These are phyloP conservation scores for Phthorimaea operculella DNA, from an alignment of 1,140 invertebrate genomes.

Conservation along the genomic window DNA sequence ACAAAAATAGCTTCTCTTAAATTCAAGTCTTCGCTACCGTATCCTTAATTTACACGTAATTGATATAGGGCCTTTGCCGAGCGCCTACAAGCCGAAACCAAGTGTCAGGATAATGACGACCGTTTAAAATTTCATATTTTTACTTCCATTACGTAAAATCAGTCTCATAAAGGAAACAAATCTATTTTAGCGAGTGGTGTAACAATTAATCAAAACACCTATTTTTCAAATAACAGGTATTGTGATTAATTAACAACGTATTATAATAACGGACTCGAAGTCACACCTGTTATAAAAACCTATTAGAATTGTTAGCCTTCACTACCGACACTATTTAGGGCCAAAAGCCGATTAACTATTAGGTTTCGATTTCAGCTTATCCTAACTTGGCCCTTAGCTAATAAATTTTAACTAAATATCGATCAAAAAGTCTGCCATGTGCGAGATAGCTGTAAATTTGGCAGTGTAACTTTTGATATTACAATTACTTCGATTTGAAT, in stretches of 20 bases:
- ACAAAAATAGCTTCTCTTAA: conserved; percentile 62
- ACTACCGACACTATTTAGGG: conserved; percentile 22
- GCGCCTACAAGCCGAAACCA: conserved; percentile 17
- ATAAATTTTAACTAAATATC: conserved; percentile 53
- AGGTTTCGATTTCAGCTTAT: conserved; percentile 27
- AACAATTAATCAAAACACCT: background rate
- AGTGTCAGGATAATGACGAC: conserved; percentile 28
- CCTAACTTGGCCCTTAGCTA: conserved; percentile 30
- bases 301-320: conserved; percentile 12
- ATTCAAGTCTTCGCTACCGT: conserved; percentile 37
- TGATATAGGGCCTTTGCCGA: conserved; percentile 47
- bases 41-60: conserved; percentile 49
- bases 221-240: background rate
- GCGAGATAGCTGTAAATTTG: background rate
- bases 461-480: background rate
- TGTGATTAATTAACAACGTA: background rate
- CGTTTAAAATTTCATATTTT: conserved; percentile 25
- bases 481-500: background rate
- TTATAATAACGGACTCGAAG: background rate
- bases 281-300: background rate
- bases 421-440: conserved; percentile 12
- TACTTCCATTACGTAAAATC: conserved; percentile 55
- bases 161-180: conserved; percentile 58
- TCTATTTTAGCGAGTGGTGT: conserved; percentile 11
- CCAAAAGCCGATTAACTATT: conserved; percentile 15